Base-by-base conservation (phyloP, 2,888 invertebrate species). In the Atrina japonica region DNA sequence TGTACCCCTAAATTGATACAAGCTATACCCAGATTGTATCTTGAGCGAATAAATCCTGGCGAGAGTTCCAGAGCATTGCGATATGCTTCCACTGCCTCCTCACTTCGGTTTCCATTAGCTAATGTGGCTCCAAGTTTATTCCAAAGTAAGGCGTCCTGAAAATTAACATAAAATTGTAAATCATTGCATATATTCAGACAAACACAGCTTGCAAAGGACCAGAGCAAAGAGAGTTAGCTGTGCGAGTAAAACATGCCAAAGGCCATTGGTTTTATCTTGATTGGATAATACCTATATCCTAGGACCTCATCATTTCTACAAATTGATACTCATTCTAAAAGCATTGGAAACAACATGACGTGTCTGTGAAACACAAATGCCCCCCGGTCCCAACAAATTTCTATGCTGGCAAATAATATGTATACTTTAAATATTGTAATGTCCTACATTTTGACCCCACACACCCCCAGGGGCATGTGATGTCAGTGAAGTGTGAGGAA, bases 21-120 rank as follows among this genome's bases (percentile, higher is more conserved):
- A 71, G 97, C 97, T 66, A 99, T 98, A 29, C 98, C 99, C 70
- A 99, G 95, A 92, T 99, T 99, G 90, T 98, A 99, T 73, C 99
- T 93, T 7, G 98, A 98, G 70, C 99, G 93, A 76, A 99, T 97
- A 90, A 97, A 99, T 1, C 98, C 98, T 6, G 99, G 99, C 73
- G 96, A 95, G 59, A 98, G 92, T 87, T 95, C 94, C 60, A 99
- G 92, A 43, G 99, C 98, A 85, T 94, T 94, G 88, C 96, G 95
- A 90, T 99, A 99, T 0, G 99, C 98, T 78, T 96, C 95, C 7
- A 99, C 96, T 3, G 99, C 98, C 92, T 99, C 97, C 86, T 97
- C 98, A 41, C 98, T 96, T 77, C 95, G 94, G 63, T 95, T 95
- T 77, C 98, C 97, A 90, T 99, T 99, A 16, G 99, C 99, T 84